Conservation (phyloP, 2,113 vertebrate species). For the Myiozetetes cayanensis region DNA sequence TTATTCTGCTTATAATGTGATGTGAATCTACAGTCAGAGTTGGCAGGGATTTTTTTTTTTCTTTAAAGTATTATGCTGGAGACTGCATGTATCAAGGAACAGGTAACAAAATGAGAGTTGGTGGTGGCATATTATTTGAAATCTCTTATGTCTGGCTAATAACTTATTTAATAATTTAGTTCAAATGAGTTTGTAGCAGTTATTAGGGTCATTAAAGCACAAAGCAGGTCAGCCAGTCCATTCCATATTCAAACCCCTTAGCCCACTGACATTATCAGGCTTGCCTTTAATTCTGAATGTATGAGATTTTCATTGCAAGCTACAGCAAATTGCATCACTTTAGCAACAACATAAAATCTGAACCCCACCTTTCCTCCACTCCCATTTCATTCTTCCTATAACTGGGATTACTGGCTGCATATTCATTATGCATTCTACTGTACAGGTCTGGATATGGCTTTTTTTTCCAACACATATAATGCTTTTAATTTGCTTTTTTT, state of each 20-base stretch:
- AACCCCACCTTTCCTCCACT: fast-evolving
- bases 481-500: not conserved
- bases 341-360: not conserved
- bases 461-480: not conserved
- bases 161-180: not conserved
- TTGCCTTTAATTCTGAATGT: not conserved
- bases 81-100: not conserved
- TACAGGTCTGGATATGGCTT: not conserved
- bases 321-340: not conserved
- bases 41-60: not conserved
- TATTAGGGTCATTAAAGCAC: not conserved
- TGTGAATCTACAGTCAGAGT: not conserved
- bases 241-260: not conserved
- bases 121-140: not conserved
- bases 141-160: not conserved
- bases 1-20: not conserved
- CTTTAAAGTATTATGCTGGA: not conserved
- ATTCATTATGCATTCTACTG: not conserved
- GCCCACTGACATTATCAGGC: not conserved
- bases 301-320: not conserved
- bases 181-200: not conserved
- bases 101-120: not conserved
- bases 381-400: not conserved
- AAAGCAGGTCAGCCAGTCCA: not conserved
- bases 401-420: not conserved